Base-by-base conservation (phyloP, 2,797 vertebrate genomes). In the Microchirus variegatus region DNA sequence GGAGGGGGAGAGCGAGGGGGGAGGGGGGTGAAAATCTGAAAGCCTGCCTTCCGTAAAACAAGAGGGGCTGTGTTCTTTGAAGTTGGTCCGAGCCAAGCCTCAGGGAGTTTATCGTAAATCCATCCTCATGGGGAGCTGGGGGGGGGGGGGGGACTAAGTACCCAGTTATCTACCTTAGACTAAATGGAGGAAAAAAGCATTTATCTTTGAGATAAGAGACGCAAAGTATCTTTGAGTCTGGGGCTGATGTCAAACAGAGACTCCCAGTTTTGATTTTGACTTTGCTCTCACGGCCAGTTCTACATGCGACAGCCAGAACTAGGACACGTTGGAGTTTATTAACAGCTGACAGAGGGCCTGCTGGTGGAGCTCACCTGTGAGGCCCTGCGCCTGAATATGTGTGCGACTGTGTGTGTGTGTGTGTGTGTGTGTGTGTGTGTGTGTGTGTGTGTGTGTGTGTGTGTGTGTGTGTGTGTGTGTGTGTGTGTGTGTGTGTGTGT, bases 1-100 rank as follows among this genome's bases (percentile, higher is more conserved):
- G n/a, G 63, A 70, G 41, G 50, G 47, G 63, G 41, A 49, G 64
- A 41, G 26, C n/a, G 53, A 44, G 42, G 38, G 53, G 60, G 40
- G 13, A n/a, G 56, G 43, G 44, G 43, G 40, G 48, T 41, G 47
- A 63, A 75, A 67, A 73, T 22, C 73, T 75, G 66, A 82, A 89
- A 84, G 78, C 82, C 85, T 84, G 86, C 81, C 83, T 88, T 86
- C 87, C 81, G 90, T 90, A 89, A 91, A 83, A 87, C 84, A 88
- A 90, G 84, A 85, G 75, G 71, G 64, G 76, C 78, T 77, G 82
- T 78, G 66, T 82, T 77, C 87, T 92, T 91, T 91, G 90, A 92
- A 91, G 88, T 91, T 80, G 76, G 78, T 78, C 84, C 64, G 82
- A 86, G 75, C 62, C 48, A 35, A 80, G 81, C 88, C 78, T 78